These are phyloP conservation scores for Hirtodrosophila cameraria DNA, from an alignment of 2,888 invertebrate species.

Conservation along the genomic window DNA sequence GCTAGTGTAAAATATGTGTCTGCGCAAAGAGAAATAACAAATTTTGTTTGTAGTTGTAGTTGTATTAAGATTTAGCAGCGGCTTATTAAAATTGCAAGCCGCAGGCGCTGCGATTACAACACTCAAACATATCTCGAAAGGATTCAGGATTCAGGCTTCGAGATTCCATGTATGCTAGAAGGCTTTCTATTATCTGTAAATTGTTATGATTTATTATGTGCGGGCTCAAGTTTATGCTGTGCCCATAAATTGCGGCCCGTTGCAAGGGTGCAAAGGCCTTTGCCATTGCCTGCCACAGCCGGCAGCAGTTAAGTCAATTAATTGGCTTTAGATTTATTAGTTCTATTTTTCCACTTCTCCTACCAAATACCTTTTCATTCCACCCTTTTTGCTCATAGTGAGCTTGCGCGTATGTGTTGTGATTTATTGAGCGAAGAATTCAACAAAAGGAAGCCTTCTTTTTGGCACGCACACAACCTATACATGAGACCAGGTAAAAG, in stretches of 20 bases:
- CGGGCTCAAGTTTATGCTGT: conserved; percentile 75
- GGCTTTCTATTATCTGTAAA: conserved; percentile 74
- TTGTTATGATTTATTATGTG: conserved; percentile 75
- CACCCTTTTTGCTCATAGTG: neutral
- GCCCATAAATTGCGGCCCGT: conserved; percentile 64
- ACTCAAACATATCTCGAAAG: conserved; percentile 9
- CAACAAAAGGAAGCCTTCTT: conserved; percentile 41
- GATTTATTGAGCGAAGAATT: conserved; percentile 67
- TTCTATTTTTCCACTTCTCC: conserved; percentile 44
- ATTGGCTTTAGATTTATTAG: conserved; percentile 77
- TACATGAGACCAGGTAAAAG: conserved; percentile 31
- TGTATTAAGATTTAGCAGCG: conserved; percentile 21
- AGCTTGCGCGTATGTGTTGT: conserved; percentile 51
- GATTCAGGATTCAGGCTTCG: conserved; percentile 22
- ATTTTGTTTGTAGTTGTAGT: conserved; percentile 28
- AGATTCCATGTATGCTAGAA: conserved; percentile 43
- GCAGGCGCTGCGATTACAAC: conserved; percentile 39
- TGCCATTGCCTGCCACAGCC: conserved; percentile 38
- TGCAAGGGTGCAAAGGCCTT: conserved; percentile 31
- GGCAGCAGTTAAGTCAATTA: conserved; percentile 77
- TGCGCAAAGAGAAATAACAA: conserved; percentile 10
- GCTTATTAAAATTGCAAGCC: conserved; percentile 61
- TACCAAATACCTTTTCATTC: neutral
- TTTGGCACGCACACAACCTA: conserved; percentile 39
- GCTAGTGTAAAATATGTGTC: conserved; percentile 50